Evolutionary conservation across 2,888 invertebrate species (phyloP).

Genomic region (Eristalis arbustorum): DNA sequence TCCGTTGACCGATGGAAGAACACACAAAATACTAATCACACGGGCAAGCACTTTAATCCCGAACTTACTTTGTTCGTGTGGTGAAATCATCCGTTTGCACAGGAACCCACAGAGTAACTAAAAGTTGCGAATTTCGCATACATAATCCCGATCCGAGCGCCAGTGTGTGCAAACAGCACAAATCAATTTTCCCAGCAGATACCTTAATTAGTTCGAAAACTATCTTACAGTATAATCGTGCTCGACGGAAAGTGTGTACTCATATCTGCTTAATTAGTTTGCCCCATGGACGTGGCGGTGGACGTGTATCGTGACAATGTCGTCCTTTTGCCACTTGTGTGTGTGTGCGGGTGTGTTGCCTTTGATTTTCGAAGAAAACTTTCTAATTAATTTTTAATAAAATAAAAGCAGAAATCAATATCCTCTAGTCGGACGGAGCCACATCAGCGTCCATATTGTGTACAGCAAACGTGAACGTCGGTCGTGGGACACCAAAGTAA

Average conservation of each 20-base stretch:
- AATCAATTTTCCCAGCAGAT: slow-evolving; percentile 33
- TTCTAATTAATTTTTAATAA: slow-evolving; percentile 66
- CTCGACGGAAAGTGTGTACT: neutral
- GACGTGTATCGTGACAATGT: neutral
- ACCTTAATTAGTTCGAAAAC: slow-evolving; percentile 49
- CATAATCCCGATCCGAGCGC: slow-evolving; percentile 12
- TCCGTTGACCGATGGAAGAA: neutral
- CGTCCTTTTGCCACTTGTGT: slow-evolving; percentile 14
- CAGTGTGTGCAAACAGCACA: neutral
- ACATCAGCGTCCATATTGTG: neutral
- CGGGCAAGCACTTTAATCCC: neutral
- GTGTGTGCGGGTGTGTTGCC: neutral
- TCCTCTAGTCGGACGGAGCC: neutral
- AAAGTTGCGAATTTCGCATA: slow-evolving; percentile 15
- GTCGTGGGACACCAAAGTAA: neutral
- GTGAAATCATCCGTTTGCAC: slow-evolving; percentile 62
- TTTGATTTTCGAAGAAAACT: slow-evolving; percentile 34
- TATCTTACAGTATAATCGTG: neutral
- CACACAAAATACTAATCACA: neutral
- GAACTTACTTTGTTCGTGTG: slow-evolving; percentile 46
- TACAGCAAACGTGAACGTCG: neutral
- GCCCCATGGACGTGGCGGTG: neutral
- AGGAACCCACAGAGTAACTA: slow-evolving; percentile 54
- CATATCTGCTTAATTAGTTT: slow-evolving; percentile 51
- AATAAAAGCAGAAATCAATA: slow-evolving; percentile 61